These are phyloP conservation scores for Lapara coniferarum DNA, from an alignment of 2,888 invertebrate species.

Conservation along the genomic window DNA sequence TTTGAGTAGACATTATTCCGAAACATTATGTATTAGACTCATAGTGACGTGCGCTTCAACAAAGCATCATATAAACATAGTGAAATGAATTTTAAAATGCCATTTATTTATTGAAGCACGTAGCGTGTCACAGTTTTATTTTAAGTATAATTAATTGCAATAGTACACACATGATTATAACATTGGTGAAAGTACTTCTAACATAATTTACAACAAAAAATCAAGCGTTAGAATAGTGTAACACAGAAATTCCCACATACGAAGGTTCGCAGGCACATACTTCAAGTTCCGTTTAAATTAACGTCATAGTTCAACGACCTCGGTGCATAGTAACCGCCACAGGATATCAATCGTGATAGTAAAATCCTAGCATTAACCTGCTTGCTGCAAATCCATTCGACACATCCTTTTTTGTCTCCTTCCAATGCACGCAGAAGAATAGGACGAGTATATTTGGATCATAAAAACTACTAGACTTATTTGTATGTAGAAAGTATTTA, in stretches of 20 bases:
- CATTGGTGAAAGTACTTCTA: no score
- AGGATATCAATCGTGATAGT: conserved; percentile 23
- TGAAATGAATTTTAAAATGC: no score
- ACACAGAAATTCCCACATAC: conserved; percentile 5
- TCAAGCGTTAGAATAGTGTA: no score
- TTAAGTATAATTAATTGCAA: no score
- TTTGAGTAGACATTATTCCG: no score
- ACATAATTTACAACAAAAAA: no score
- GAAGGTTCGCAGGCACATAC: background rate
- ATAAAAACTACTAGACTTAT: conserved; percentile 11
- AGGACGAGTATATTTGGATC: conserved; percentile 1
- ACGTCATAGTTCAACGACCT: conserved; percentile 22
- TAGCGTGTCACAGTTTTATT: no score
- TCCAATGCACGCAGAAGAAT: background rate
- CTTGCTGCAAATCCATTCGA: conserved; percentile 15
- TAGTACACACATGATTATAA: no score
- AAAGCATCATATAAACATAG: no score
- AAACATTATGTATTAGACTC: no score
- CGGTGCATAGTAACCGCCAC: conserved; percentile 17
- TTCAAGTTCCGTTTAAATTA: conserved; percentile 22
- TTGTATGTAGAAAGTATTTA: conserved; percentile 14
- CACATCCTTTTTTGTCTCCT: background rate
- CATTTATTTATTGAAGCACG: no score
- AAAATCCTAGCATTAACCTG: conserved; percentile 16
- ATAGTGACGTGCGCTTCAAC: no score